These are phyloP conservation scores for Trissolcus japonicus DNA, from an alignment of 2,888 invertebrate species.

Conservation along the genomic window DNA sequence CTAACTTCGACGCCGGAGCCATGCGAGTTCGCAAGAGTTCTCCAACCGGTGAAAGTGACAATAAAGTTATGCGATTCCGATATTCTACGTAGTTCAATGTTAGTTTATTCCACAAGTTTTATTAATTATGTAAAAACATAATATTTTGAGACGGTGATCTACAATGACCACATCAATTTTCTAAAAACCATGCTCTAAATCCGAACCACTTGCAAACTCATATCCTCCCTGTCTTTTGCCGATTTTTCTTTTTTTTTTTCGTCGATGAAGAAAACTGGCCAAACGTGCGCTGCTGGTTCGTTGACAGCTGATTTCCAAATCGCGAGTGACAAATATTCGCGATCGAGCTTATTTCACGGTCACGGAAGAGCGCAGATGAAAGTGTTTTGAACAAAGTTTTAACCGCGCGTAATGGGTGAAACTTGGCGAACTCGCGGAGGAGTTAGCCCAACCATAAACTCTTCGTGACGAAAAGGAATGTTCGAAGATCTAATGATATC, in stretches of 20 bases:
- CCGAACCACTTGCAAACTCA: too few species aligned
- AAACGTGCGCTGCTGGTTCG: not conserved
- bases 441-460: conserved; percentile 71
- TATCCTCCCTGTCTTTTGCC: not conserved
- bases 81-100: conserved; percentile 46
- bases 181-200: too few species aligned
- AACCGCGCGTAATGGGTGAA: conserved; percentile 73
- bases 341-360: conserved; percentile 72
- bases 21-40: conserved; percentile 59
- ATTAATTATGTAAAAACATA: conserved; percentile 44
- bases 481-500: conserved; percentile 50
- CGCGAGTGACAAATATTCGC: conserved; percentile 66
- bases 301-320: conserved; percentile 19
- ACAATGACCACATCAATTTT: too few species aligned
- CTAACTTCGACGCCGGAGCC: conserved; percentile 56
- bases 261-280: not conserved
- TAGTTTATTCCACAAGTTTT: conserved; percentile 46
- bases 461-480: conserved; percentile 60
- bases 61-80: conserved; percentile 58
- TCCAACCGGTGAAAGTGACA: conserved; percentile 58
- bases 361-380: conserved; percentile 70
- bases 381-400: conserved; percentile 75
- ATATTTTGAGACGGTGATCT: conserved; percentile 22
- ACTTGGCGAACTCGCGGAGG: conserved; percentile 70
- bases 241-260: not conserved